Evolutionary conservation across 2,888 invertebrate species (phyloP).

Genomic region (Argyra leucocephala): DNA sequence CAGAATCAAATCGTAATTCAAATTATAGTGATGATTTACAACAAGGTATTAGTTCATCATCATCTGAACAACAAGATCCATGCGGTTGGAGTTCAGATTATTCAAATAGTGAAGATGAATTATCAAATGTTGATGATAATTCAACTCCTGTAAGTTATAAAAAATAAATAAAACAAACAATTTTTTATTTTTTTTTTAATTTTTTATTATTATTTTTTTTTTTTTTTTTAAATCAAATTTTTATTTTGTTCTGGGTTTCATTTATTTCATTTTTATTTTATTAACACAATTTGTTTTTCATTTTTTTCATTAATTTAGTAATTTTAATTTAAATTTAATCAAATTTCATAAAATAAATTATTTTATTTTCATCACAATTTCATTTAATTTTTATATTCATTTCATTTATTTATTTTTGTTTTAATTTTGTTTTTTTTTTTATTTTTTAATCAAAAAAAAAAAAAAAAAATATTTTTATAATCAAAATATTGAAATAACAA

Average conservation of each 20-base stretch:
- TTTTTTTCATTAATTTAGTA: too few relatives aligned
- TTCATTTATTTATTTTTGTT: too few relatives aligned
- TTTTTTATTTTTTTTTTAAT: slow-evolving; percentile 15
- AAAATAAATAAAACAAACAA: too few relatives aligned
- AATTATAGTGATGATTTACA: slow-evolving; percentile 31
- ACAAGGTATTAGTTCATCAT: slow-evolving; percentile 25
- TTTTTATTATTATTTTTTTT: too few relatives aligned
- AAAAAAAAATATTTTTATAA: slow-evolving; percentile 13
- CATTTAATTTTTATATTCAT: too few relatives aligned
- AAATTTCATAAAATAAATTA: too few relatives aligned
- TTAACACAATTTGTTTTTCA: too few relatives aligned
- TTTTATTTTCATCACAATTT: too few relatives aligned
- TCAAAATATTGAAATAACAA: slow-evolving; percentile 6
- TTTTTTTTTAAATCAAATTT: too few relatives aligned
- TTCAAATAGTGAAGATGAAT: slow-evolving; percentile 83
- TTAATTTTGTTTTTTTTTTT: slow-evolving; percentile 20
- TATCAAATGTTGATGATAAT: slow-evolving; percentile 56
- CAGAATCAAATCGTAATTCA: slow-evolving; percentile 38
- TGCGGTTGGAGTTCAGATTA: slow-evolving; percentile 84
- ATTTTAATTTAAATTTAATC: too few relatives aligned
- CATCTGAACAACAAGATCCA: slow-evolving; percentile 52
- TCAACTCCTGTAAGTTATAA: slow-evolving; percentile 48
- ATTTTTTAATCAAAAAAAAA: slow-evolving; percentile 14
- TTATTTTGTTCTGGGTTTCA: too few relatives aligned
- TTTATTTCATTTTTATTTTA: too few relatives aligned